Percentiles rank a stretch among this genome's conserved stretches.
phyloP scores from a whole-genome alignment of 2,888 invertebrate genomes.

The Lycocerus yunnanus region DNA sequence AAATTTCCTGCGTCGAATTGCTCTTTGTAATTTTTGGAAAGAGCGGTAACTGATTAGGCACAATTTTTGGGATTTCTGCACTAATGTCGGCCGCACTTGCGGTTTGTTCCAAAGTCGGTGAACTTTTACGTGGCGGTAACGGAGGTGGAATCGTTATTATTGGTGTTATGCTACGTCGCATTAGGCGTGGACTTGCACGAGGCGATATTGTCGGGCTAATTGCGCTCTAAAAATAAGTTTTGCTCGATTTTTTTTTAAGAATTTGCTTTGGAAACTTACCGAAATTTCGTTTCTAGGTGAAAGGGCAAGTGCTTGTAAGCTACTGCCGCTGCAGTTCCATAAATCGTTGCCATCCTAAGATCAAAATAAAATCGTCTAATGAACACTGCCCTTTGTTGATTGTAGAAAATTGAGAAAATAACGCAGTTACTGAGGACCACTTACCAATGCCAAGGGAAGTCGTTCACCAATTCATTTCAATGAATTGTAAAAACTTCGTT shows the following conservation, averaged over 20 bases:
- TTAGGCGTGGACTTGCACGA: slow-evolving; percentile 60
- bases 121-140: slow-evolving; percentile 64
- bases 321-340: slow-evolving; percentile 60
- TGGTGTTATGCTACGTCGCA: slow-evolving; percentile 51
- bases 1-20: slow-evolving; percentile 53
- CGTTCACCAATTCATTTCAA: too few relatives aligned
- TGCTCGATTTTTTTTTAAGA: neutral
- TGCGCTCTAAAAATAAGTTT: slow-evolving; percentile 51
- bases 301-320: slow-evolving; percentile 59
- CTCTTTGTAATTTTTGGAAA: slow-evolving; percentile 48
- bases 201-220: slow-evolving; percentile 64
- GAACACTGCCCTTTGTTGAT: neutral
- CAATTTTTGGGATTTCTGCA: slow-evolving; percentile 43
- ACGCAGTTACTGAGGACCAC: neutral
- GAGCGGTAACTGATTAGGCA: slow-evolving; percentile 33
- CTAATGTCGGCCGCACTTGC: slow-evolving; percentile 39
- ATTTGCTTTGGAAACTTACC: slow-evolving; percentile 44
- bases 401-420: neutral
- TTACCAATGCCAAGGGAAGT: too few relatives aligned
- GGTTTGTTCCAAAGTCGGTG: slow-evolving; percentile 54
- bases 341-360: slow-evolving; percentile 57
- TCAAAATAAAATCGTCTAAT: slow-evolving; percentile 17
- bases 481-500: too few relatives aligned
- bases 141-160: slow-evolving; percentile 62
- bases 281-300: slow-evolving; percentile 59